These are phyloP conservation scores for Leptodirus hochenwartii DNA, from an alignment of 2,888 invertebrate species.

Conservation along the genomic window DNA sequence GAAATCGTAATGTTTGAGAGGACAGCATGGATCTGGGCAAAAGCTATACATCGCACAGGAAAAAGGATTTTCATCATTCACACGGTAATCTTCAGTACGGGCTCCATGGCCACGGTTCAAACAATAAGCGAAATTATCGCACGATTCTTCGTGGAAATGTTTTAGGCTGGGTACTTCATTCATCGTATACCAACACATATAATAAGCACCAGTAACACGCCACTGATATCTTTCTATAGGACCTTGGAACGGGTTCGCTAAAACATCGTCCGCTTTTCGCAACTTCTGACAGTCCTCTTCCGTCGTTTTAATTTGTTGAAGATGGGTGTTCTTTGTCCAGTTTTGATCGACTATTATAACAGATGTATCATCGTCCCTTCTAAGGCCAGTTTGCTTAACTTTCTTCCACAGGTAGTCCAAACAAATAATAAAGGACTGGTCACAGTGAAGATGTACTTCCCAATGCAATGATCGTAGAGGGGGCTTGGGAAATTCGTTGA, in stretches of 20 bases:
- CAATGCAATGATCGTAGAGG: constrained; percentile 37
- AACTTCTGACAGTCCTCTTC: constrained; percentile 32
- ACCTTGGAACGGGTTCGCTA: constrained; percentile 35
- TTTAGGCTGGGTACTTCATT: constrained; percentile 30
- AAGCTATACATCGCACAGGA: constrained; percentile 44
- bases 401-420: constrained; percentile 30
- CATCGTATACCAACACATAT: constrained; percentile 51
- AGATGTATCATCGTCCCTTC: constrained; percentile 32
- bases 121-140: constrained; percentile 43
- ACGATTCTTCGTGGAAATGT: constrained; percentile 32
- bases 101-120: constrained; percentile 26
- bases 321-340: constrained; percentile 25
- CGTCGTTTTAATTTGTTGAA: constrained; percentile 24
- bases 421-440: constrained; percentile 33
- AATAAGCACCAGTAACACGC: constrained; percentile 42
- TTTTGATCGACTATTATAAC: constrained; percentile 29
- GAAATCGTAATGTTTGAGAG: constrained; percentile 14
- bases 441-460: constrained; percentile 39
- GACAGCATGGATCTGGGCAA: constrained; percentile 47
- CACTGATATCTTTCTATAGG: constrained; percentile 40
- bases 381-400: constrained; percentile 24
- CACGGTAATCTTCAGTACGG: constrained; percentile 35
- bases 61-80: constrained; percentile 33
- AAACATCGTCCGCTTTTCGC: constrained; percentile 26
- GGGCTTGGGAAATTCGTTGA: constrained; percentile 33